Conservation (phyloP, 1,140 invertebrate genomes). For the Nixonia krombeini region DNA sequence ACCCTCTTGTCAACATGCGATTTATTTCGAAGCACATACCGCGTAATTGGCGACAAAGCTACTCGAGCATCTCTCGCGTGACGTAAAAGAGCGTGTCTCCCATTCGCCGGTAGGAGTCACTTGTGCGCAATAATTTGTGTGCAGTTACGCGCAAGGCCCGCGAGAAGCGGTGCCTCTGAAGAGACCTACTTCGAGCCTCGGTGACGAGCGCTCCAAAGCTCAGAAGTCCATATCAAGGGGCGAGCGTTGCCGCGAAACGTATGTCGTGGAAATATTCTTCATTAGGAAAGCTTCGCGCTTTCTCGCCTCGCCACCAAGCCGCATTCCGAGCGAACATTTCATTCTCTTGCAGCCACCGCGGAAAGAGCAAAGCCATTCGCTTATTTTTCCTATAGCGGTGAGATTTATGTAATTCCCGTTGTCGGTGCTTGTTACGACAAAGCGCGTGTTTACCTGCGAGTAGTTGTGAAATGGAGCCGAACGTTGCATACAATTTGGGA, state of each 20-base stretch:
- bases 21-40: no score
- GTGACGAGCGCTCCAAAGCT: slow-evolving; percentile 31
- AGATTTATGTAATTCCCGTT: no score
- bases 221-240: slow-evolving; percentile 45
- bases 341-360: slow-evolving; percentile 26
- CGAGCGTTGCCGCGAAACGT: slow-evolving; percentile 24
- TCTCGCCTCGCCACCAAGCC: background rate
- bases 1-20: no score
- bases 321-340: slow-evolving; percentile 25
- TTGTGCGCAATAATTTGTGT: slow-evolving; percentile 42
- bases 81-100: slow-evolving; percentile 16
- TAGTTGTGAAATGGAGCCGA: no score
- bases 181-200: slow-evolving; percentile 31
- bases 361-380: slow-evolving; percentile 1
- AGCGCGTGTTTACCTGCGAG: no score
- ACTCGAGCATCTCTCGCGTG: slow-evolving; percentile 5
- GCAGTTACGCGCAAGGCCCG: slow-evolving; percentile 10
- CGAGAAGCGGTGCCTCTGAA: slow-evolving; percentile 27
- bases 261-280: slow-evolving; percentile 36
- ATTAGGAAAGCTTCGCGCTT: slow-evolving; percentile 14
- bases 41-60: no score
- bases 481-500: no score
- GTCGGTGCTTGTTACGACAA: no score
- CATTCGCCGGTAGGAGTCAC: slow-evolving; percentile 24
- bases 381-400: background rate